Conservation (phyloP, 2,888 invertebrate genomes). For the Heliconius erato region DNA sequence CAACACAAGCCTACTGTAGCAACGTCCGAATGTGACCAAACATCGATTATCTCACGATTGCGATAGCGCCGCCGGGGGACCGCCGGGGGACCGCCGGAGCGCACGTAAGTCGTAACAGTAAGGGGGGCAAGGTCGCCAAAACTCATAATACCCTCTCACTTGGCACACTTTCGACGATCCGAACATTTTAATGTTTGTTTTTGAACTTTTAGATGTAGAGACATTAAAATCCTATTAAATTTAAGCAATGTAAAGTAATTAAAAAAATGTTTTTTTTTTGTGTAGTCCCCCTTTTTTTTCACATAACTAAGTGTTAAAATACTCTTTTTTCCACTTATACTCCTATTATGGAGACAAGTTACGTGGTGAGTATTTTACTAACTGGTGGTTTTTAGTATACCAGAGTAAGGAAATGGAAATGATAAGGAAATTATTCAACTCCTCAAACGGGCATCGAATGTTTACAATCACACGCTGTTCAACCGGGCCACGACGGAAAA, state of each 20-base stretch:
- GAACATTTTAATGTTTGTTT: constrained; percentile 59
- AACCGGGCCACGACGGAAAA: too few relatives aligned
- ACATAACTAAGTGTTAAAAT: too few relatives aligned
- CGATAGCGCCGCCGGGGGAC: not conserved
- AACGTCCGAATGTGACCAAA: constrained; percentile 6
- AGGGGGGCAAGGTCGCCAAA: constrained; percentile 71
- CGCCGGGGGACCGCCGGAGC: not conserved
- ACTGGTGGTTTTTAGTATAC: too few relatives aligned
- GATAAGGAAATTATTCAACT: too few relatives aligned
- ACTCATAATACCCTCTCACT: constrained; percentile 62
- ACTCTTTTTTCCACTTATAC: too few relatives aligned
- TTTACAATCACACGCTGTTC: too few relatives aligned
- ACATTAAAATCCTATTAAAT: not conserved
- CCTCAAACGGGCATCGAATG: too few relatives aligned
- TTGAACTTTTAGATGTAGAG: constrained; percentile 43
- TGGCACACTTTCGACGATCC: constrained; percentile 73
- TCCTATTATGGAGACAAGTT: too few relatives aligned
- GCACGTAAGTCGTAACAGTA: constrained; percentile 55
- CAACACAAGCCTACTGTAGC: not conserved
- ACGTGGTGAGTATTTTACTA: too few relatives aligned
- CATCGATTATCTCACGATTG: constrained; percentile 30
- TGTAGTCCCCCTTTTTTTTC: too few relatives aligned
- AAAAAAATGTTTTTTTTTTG: too few relatives aligned
- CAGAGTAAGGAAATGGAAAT: too few relatives aligned
- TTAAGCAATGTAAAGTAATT: not conserved